Base-by-base conservation (phyloP, 2,888 invertebrate genomes). In the Calephelis perditalis region DNA sequence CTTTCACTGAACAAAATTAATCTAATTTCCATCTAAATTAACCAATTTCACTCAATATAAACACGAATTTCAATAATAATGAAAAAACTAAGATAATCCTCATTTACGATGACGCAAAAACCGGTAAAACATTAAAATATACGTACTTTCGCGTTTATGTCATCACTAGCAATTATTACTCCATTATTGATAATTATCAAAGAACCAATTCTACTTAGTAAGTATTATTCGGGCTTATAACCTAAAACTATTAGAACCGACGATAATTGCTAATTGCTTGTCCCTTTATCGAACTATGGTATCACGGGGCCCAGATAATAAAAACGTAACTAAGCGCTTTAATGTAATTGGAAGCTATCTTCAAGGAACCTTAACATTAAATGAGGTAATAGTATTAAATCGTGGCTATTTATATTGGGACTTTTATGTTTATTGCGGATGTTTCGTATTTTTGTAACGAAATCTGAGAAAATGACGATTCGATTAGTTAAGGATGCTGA, bases 271-370 rank as follows among this genome's bases (percentile, higher is more conserved):
- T 54, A 54, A 54, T 54, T 36, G 35, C n/a, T 26, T 54, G 36
- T 54, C 54, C 54, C 54, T 54, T 54, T 54, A 54, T 54, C 36
- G 54, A 54, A 54, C 54, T 54, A 54, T 36, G 7, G 54, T 54
- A 54, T 54, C 54, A 54, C 11, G 35, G 54, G 36, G 54, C 36
- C 36, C n/a, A n/a, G 54, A 54, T 54, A 54, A 35, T 54, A 54
- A 54, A 54, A 54, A 54, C 35, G 52, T 54, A 54, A 54, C 35
- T 54, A 54, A 54, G 52, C 52, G 52, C 52, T 54, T 36, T 54
- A 54, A 54, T 54, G 52, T 54, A 54, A 54, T 54, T 54, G 52
- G 52, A 35, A 54, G 52, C 52, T 54, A 54, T 54, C 36, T 35
- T 54, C 52, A 36, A n/a, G 36, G 36, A 54, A 54, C 52, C 52